phyloP scores from a whole-genome alignment of 2,888 invertebrate species.

The Xylocampa areola region DNA sequence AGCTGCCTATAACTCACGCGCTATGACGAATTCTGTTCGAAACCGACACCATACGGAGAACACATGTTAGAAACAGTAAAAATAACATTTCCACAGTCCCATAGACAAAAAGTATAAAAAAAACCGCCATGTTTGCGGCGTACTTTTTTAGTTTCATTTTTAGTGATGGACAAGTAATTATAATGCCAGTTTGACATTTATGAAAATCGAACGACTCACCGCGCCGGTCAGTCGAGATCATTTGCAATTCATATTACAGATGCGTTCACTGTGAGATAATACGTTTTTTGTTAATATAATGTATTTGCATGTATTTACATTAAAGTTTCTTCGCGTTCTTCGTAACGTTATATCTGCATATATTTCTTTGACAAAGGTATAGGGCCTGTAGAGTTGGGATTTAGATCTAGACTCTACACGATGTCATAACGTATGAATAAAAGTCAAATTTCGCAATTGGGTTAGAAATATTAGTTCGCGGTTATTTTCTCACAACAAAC shows the following conservation, averaged over 20 bases:
- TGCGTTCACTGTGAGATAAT: no score
- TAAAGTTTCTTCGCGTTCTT: no score
- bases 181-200: constrained; percentile 22
- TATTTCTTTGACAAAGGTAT: no score
- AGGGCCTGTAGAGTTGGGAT: no score
- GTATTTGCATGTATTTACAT: no score
- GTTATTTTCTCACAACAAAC: constrained; percentile 20
- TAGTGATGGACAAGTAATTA: background rate
- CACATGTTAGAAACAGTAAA: constrained; percentile 4
- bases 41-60: constrained; percentile 3
- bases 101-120: constrained; percentile 2
- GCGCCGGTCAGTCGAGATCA: constrained; percentile 12
- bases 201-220: constrained; percentile 19
- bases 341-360: no score
- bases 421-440: no score
- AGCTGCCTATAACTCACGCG: background rate
- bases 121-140: constrained; percentile 5
- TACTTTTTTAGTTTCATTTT: background rate
- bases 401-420: no score
- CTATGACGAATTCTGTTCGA: background rate
- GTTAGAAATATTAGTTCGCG: no score
- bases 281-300: no score
- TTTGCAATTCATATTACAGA: constrained; percentile 20
- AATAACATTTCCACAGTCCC: constrained; percentile 4
- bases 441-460: background rate